Evolutionary conservation across 1,140 invertebrate genomes (phyloP).

Genomic region (Ctenoplectra terminalis): DNA sequence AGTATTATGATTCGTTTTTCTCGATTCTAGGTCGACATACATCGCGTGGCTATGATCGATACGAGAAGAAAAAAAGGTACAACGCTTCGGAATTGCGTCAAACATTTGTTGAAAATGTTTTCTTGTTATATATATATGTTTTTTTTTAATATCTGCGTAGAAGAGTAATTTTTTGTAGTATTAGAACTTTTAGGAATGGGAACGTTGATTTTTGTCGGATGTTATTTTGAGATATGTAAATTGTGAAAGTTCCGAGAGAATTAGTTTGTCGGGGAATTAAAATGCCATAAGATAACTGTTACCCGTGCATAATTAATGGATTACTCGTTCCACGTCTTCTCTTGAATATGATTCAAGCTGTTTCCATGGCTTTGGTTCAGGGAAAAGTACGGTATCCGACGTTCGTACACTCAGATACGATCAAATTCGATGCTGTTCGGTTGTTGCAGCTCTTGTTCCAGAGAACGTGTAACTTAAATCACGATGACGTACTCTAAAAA

Average conservation of each 20-base stretch:
- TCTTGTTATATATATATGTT: no score
- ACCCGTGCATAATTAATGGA: neutral
- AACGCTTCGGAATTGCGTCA: neutral
- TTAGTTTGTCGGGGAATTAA: neutral
- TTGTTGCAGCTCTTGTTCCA: neutral
- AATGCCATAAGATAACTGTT: conserved; percentile 5
- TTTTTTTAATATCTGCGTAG: no score
- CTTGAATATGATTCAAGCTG: neutral
- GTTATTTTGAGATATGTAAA: no score
- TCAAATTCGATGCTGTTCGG: neutral
- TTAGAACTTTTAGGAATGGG: no score
- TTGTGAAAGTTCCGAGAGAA: neutral
- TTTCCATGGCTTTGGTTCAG: neutral
- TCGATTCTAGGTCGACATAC: neutral
- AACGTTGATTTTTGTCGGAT: no score
- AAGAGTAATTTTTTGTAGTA: no score
- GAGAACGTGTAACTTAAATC: neutral
- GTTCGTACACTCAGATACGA: neutral
- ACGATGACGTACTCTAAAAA: no score
- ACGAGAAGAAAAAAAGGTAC: neutral
- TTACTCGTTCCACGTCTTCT: neutral
- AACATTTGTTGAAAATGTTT: no score
- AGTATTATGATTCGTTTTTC: neutral
- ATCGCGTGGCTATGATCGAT: neutral
- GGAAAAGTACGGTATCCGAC: conserved; percentile 16